phyloP scores from a whole-genome alignment of 2,113 vertebrate genomes.

The Hippoglossus stenolepis region DNA sequence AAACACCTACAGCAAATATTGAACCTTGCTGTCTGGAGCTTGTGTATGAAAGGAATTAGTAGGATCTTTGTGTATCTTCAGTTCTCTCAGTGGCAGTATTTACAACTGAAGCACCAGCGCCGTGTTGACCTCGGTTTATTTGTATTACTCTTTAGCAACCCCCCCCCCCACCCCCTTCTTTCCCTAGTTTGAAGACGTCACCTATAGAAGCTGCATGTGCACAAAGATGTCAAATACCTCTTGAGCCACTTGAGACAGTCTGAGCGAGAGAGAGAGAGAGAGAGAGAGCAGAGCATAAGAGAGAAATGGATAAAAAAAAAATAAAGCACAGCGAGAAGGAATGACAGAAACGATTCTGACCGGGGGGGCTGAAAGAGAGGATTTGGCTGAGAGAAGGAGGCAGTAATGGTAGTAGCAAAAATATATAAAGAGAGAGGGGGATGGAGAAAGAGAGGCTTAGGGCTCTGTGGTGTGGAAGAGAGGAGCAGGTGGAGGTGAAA shows the following conservation, averaged over 20 bases:
- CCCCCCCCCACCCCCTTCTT: background rate
- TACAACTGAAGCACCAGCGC: background rate
- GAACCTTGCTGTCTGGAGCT: background rate
- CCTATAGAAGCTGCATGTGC: conserved; percentile 25
- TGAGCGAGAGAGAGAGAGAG: conserved; percentile 39
- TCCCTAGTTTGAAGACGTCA: conserved; percentile 26
- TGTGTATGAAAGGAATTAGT: background rate
- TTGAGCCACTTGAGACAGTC: conserved; percentile 35
- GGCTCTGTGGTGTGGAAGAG: conserved; percentile 15
- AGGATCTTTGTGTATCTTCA: background rate
- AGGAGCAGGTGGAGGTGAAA: conserved; percentile 38
- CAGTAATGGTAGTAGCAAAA: conserved; percentile 25
- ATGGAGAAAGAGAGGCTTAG: conserved; percentile 1
- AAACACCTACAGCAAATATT: background rate
- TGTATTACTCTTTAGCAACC: conserved; percentile 6
- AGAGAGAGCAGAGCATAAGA: background rate
- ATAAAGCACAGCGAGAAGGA: conserved; percentile 1
- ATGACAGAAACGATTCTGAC: conserved; percentile 21
- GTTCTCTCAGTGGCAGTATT: background rate
- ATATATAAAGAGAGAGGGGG: conserved; percentile 8
- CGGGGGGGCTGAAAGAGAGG: conserved; percentile 33
- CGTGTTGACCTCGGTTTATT: conserved; percentile 13
- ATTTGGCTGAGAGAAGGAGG: conserved; percentile 44
- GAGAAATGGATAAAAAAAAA: conserved; percentile 12
- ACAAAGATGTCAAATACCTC: conserved; percentile 52